phyloP scores from a whole-genome alignment of 2,888 invertebrate genomes.

The Leptinotarsa tumamoca region DNA sequence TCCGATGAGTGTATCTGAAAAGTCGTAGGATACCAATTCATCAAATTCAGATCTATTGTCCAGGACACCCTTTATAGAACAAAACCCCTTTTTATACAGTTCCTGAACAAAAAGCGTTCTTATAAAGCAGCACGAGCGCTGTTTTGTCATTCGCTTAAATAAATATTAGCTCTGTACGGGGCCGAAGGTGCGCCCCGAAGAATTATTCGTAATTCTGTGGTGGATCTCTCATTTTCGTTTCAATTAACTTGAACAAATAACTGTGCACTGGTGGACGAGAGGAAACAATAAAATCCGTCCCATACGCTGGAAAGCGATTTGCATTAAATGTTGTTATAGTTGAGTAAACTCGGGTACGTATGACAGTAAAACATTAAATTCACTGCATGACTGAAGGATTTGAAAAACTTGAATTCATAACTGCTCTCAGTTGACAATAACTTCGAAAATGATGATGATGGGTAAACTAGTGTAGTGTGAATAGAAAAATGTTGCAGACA shows the following conservation, averaged over 20 bases:
- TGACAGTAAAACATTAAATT: background rate
- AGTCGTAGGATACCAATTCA: conserved; percentile 2
- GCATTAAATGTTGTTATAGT: conserved; percentile 9
- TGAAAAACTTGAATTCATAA: background rate
- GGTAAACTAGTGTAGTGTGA: too few species aligned
- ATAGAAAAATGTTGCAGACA: too few species aligned
- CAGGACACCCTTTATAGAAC: conserved; percentile 24
- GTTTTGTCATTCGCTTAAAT: conserved; percentile 55
- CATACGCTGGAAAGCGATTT: background rate
- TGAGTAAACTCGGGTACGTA: background rate
- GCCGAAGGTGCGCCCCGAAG: conserved; percentile 35
- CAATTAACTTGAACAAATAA: conserved; percentile 56
- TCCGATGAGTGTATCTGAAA: background rate
- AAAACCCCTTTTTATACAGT: conserved; percentile 21
- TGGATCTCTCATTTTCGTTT: conserved; percentile 52
- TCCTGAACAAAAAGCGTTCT: conserved; percentile 43
- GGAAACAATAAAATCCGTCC: conserved; percentile 24
- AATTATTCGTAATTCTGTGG: conserved; percentile 48
- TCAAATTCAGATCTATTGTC: conserved; percentile 25
- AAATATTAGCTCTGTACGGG: conserved; percentile 53
- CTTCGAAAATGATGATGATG: too few species aligned
- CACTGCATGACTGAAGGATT: background rate
- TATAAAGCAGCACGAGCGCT: conserved; percentile 36
- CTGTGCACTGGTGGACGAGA: conserved; percentile 27
- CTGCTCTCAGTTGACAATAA: too few species aligned